phyloP scores from a whole-genome alignment of 2,888 invertebrate species.

The Acanthosepion lycidas region DNA sequence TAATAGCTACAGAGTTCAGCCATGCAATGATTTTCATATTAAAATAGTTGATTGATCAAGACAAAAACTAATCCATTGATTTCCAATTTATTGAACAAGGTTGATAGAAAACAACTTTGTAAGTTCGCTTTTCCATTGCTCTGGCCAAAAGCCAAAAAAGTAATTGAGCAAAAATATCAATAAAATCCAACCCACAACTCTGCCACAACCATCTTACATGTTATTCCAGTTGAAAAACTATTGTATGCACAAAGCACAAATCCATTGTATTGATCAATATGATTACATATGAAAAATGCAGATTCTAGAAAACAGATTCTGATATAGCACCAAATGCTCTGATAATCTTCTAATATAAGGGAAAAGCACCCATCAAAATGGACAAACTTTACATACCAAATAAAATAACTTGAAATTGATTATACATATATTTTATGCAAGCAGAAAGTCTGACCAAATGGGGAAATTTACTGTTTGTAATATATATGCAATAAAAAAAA shows the following conservation, averaged over 20 bases:
- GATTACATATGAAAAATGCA: not conserved
- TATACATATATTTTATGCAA: not conserved
- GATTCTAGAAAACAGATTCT: not conserved
- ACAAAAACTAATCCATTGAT: constrained; percentile 20
- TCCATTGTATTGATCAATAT: not conserved
- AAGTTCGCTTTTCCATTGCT: not conserved
- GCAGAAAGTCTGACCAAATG: not conserved
- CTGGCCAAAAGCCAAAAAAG: constrained; percentile 33
- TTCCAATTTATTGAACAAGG: constrained; percentile 14
- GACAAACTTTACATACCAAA: not conserved
- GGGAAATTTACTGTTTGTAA: not conserved
- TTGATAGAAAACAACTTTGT: constrained; percentile 11
- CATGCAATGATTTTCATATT: constrained; percentile 33
- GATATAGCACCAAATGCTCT: not conserved
- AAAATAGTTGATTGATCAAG: constrained; percentile 33
- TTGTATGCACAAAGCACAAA: not conserved
- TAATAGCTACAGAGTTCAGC: not conserved
- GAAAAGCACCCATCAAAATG: not conserved
- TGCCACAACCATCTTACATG: not conserved
- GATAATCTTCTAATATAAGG: not conserved
- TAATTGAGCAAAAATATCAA: constrained; percentile 33
- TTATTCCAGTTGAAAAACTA: constrained; percentile 20
- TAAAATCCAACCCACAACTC: not conserved
- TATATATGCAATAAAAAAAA: not conserved
- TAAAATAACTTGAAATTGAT: constrained; percentile 14